Evolutionary conservation across 2,797 vertebrate genomes (phyloP), one percentile per base, ranked within the genome.

Genomic region (Catostomus latipinnis): DNA sequence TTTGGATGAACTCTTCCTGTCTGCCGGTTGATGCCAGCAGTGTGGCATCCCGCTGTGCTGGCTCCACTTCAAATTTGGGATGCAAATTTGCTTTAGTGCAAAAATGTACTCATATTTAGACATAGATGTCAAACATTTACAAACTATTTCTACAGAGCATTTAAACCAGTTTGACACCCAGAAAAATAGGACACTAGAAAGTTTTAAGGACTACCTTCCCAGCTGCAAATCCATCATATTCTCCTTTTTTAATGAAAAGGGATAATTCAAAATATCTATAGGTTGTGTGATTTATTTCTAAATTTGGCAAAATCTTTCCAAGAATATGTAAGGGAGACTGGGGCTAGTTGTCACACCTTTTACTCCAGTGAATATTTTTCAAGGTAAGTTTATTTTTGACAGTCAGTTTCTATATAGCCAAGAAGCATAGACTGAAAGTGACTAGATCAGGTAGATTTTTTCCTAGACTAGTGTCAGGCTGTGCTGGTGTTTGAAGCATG

Each of bases 1-100:
- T 81, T 87, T 10, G 85, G 90, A 88, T 88, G 89, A 86, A 88
- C 76, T 79, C 87, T 88, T 86, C 85, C 84, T 86, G 22, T 88
- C 88, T 81, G 62, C 84, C 85, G 75, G 34, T 81, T 83, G 69
- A 87, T 91, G 91, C 90, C 90, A 91, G 76, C 86, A 58, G 78
- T 90, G 91, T 89, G 92, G 86, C 80, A 83, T 76, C 45, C 60
- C 12, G 1, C 45, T 58, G 53, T 58, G 45, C 16, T 76, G 74
- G 63, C 74, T 10, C 62, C 6, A 67, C 43, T 67, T 67, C 74
- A 67, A 66, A 45, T 53, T 52, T 54, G 73, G 14, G 52, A 66
- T 54, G 66, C 52, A 57, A 6, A 22, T 67, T 57, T 9, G 16
- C 52, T 66, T 12, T 53, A 56, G 58, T 4, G 43, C 13, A 76